These are phyloP conservation scores for Clistopyga incitator DNA, from an alignment of 2,888 invertebrate genomes.

Conservation along the genomic window DNA sequence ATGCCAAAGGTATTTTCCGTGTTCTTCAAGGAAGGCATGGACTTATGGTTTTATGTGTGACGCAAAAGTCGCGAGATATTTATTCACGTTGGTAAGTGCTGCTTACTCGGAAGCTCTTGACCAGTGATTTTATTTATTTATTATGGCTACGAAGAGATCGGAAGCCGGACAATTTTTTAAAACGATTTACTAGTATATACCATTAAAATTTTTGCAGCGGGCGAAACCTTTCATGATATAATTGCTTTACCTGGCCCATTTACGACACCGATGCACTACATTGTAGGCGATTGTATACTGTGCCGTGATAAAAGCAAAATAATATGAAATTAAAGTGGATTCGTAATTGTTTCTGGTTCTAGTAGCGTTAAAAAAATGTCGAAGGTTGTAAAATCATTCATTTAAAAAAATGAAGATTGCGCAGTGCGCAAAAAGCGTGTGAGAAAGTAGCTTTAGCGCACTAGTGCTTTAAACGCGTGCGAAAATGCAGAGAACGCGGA, in stretches of 20 bases:
- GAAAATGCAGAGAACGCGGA: no score
- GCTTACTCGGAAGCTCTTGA: not conserved
- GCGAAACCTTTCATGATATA: slow-evolving; percentile 54
- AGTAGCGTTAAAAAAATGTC: not conserved
- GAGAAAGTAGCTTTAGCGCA: no score
- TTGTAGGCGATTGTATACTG: not conserved
- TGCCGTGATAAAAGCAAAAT: not conserved
- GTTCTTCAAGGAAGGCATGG: not conserved
- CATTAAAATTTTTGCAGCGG: slow-evolving; percentile 53
- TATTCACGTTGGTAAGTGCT: not conserved
- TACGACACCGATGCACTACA: not conserved
- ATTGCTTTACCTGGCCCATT: slow-evolving; percentile 36
- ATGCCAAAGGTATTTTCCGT: slow-evolving; percentile 9
- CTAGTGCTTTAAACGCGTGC: no score
- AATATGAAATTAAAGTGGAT: no score
- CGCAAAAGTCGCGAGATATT: slow-evolving; percentile 7
- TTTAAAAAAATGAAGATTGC: not conserved
- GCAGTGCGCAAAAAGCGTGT: no score
- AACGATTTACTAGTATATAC: slow-evolving; percentile 44
- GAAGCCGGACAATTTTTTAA: not conserved
- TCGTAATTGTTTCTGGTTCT: no score
- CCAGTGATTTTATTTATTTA: slow-evolving; percentile 10
- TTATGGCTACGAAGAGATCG: not conserved
- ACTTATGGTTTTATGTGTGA: not conserved
- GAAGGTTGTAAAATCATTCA: not conserved